Conservation (phyloP, 2,888 invertebrate species). For the Frankliniella fusca region DNA sequence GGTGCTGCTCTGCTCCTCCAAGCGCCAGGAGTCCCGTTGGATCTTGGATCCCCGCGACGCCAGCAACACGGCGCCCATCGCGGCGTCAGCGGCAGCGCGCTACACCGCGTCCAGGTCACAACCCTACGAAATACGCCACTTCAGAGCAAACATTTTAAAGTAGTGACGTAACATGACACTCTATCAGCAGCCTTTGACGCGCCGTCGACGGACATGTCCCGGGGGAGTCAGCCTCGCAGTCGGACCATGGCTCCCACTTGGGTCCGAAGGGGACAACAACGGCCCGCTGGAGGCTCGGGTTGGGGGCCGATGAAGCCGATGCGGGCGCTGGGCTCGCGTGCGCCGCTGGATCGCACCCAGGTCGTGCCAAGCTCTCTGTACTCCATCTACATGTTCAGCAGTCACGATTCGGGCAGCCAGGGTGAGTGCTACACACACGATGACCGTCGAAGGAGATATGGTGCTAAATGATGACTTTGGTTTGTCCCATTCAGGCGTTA, state of each 20-base stretch:
- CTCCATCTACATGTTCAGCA: slow-evolving; percentile 38
- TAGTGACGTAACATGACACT: background rate
- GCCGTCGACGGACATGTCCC: slow-evolving; percentile 3
- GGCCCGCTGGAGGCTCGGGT: slow-evolving; percentile 29
- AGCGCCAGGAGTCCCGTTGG: slow-evolving; percentile 34
- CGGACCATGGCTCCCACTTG: background rate
- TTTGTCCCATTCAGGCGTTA: background rate
- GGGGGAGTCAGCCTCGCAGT: background rate
- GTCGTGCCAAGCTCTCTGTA: slow-evolving; percentile 37
- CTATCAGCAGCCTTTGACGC: background rate
- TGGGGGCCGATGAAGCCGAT: background rate
- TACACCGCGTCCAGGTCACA: slow-evolving; percentile 7
- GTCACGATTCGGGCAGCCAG: slow-evolving; percentile 29
- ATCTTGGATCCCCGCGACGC: slow-evolving; percentile 32
- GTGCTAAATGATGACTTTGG: too few relatives aligned
- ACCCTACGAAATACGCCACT: slow-evolving; percentile 35
- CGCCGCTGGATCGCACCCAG: slow-evolving; percentile 36
- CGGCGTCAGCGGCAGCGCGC: slow-evolving; percentile 8
- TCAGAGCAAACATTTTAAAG: too few relatives aligned
- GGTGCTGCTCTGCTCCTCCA: slow-evolving; percentile 53
- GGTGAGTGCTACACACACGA: too few relatives aligned
- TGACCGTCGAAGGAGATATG: too few relatives aligned
- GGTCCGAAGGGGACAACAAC: slow-evolving; percentile 30
- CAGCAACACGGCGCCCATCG: slow-evolving; percentile 9
- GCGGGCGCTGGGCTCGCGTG: background rate